These are phyloP conservation scores for Xestia c-nigrum DNA, from an alignment of 2,888 invertebrate species.

Conservation along the genomic window DNA sequence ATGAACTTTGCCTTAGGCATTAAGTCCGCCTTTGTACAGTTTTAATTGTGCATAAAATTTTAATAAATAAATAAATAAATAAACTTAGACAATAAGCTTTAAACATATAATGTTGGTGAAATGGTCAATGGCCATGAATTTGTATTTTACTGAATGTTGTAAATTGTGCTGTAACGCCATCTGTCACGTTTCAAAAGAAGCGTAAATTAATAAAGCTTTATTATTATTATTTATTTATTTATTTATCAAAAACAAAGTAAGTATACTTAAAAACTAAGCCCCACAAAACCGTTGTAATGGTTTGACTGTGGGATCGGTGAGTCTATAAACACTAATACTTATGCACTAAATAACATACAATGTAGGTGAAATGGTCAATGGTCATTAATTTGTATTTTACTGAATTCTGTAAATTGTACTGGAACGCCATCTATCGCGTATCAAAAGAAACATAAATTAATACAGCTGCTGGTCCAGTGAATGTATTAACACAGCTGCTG, in stretches of 20 bases:
- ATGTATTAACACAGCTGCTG: neutral
- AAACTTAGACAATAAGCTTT: neutral
- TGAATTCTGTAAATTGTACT: neutral
- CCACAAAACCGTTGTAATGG: too few species aligned
- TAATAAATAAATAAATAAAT: too few species aligned
- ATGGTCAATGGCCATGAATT: neutral
- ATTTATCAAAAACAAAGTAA: too few species aligned
- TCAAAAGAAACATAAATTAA: neutral
- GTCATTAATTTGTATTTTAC: neutral
- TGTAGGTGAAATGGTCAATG: neutral
- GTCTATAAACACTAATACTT: too few species aligned
- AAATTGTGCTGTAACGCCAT: neutral
- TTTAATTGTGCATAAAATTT: too few species aligned
- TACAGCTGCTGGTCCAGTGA: neutral
- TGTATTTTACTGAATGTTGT: neutral
- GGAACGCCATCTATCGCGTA: slow-evolving; percentile 7
- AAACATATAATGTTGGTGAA: neutral
- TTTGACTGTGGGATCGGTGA: too few species aligned
- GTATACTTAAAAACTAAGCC: too few species aligned
- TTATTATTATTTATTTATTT: too few species aligned
- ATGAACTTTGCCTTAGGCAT: too few species aligned
- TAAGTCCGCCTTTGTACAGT: too few species aligned
- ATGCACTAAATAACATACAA: too few species aligned
- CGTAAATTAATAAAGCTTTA: neutral
- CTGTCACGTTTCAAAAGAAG: neutral